These are phyloP conservation scores for Pipistrellus kuhlii DNA, from an alignment of 2,797 vertebrate species.

Conservation along the genomic window DNA sequence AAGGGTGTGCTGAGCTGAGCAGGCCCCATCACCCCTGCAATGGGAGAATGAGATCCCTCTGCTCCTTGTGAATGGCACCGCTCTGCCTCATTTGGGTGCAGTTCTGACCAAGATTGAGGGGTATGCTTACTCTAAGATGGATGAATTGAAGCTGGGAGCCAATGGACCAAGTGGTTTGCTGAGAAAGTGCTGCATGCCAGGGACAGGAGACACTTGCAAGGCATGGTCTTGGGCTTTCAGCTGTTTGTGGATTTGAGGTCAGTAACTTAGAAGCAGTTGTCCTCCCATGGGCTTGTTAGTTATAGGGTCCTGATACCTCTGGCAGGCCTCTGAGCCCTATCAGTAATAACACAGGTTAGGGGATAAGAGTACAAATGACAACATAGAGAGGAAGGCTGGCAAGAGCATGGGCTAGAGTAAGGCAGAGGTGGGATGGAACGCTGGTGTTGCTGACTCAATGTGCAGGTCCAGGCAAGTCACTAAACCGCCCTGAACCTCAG, in stretches of 20 bases:
- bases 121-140: background rate
- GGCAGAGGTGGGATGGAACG: background rate
- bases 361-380: background rate
- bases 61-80: background rate
- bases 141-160: background rate
- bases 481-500: background rate
- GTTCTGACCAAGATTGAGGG: background rate
- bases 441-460: background rate
- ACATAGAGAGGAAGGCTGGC: background rate
- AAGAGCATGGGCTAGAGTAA: background rate
- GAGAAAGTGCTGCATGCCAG: background rate
- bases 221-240: background rate
- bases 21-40: background rate
- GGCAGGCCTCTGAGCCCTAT: background rate
- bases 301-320: background rate
- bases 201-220: background rate
- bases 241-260: background rate
- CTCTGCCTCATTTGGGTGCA: accelerated
- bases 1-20: background rate
- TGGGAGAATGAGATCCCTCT: background rate
- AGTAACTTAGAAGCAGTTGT: background rate
- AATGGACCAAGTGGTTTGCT: background rate
- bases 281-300: background rate
- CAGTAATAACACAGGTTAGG: background rate
- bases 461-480: background rate